These are phyloP conservation scores for Podiceps cristatus DNA, from an alignment of 2,113 vertebrate genomes.

Conservation along the genomic window DNA sequence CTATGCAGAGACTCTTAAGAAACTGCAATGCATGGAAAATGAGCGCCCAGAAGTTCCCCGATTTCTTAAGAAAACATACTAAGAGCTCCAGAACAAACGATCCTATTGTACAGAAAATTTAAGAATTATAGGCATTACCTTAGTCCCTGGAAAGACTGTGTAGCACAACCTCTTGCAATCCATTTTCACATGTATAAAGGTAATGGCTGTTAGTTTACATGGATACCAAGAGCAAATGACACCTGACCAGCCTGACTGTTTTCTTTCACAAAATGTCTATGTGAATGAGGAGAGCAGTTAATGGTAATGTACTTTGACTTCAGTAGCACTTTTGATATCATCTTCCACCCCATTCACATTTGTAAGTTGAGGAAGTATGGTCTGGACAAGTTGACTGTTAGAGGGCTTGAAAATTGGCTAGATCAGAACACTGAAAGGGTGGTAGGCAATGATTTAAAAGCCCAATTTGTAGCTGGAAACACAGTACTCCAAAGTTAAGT, in stretches of 20 bases:
- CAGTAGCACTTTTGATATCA: background rate
- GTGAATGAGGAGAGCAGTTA: background rate
- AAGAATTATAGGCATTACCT: background rate
- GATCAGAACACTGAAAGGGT: background rate
- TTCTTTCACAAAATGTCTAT: background rate
- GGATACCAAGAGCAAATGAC: background rate
- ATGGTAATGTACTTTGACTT: background rate
- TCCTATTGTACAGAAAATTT: background rate
- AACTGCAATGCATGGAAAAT: background rate
- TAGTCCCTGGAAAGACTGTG: background rate
- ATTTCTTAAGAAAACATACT: background rate
- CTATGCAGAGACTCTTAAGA: background rate
- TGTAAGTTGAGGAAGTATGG: background rate
- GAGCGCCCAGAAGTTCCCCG: background rate
- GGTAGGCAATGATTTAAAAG: background rate
- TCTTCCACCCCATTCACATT: background rate
- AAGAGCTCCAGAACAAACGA: background rate
- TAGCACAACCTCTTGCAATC: background rate
- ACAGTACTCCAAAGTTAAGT: background rate
- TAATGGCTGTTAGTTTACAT: background rate
- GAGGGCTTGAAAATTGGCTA: background rate
- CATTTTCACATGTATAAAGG: background rate
- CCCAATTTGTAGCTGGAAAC: background rate
- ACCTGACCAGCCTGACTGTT: background rate
- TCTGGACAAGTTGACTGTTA: background rate